phyloP scores from a whole-genome alignment of 2,113 vertebrate species.

The Lepidothrix coronata region DNA sequence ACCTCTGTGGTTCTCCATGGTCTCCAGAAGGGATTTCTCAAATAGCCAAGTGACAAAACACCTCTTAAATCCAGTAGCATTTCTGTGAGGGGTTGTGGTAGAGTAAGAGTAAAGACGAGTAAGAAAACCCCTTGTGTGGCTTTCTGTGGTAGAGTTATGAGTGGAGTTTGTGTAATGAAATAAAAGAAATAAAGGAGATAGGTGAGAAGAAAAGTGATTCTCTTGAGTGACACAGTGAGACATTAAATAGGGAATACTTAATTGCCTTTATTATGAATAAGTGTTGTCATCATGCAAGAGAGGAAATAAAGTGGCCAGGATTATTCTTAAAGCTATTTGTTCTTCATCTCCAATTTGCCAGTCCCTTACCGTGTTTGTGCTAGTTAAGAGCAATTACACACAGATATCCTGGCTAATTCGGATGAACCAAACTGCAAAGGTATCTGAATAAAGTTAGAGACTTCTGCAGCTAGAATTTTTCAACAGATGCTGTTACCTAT shows the following conservation, averaged over 20 bases:
- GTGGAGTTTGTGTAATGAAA: background rate
- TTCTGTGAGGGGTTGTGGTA: fast-evolving
- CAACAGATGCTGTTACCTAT: background rate
- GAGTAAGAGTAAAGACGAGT: fast-evolving
- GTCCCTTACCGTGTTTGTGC: background rate
- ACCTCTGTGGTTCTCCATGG: background rate
- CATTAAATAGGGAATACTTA: background rate
- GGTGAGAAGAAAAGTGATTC: background rate
- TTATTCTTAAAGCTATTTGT: background rate
- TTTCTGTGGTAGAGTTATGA: background rate
- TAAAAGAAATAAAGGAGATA: background rate
- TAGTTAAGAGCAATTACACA: constrained; percentile 4
- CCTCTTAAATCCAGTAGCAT: background rate
- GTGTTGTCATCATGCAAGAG: background rate
- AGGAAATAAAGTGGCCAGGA: background rate
- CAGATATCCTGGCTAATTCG: background rate
- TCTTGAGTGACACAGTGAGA: background rate
- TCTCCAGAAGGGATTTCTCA: background rate
- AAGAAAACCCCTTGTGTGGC: background rate
- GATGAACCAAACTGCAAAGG: background rate
- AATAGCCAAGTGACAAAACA: background rate
- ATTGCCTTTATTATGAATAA: constrained; percentile 1
- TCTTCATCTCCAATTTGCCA: constrained; percentile 14
- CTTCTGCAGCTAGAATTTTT: background rate
- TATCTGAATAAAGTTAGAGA: background rate